A percentile compares a stretch with the other conserved stretches of the same genome.
Conservation (phyloP, 2,797 vertebrate genomes). For the Pithecia hirsuta region DNA sequence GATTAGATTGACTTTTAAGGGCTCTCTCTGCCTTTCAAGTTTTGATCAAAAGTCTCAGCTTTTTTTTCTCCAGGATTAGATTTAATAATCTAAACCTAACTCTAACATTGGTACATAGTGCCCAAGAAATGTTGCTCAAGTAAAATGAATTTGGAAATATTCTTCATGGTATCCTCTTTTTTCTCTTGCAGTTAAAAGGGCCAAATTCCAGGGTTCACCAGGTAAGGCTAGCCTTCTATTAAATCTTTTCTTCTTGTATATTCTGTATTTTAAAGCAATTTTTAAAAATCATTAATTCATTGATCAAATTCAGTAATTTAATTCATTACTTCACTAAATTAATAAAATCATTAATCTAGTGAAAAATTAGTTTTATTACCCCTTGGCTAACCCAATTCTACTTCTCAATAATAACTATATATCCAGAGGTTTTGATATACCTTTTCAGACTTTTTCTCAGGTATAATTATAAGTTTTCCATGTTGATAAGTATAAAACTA, state of each 20-base stretch:
- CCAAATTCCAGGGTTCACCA: constrained; percentile 87
- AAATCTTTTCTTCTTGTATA: background rate
- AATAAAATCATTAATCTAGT: background rate
- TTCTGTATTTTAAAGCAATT: constrained; percentile 28
- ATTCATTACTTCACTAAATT: background rate
- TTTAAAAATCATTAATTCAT: background rate
- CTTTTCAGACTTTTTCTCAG: background rate
- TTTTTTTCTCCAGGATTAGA: constrained; percentile 13
- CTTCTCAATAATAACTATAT: background rate
- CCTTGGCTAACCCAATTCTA: constrained; percentile 25
- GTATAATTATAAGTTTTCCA: background rate
- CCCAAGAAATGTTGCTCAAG: constrained; percentile 30
- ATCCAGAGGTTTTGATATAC: constrained; percentile 20
- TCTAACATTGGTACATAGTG: background rate
- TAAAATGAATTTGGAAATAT: constrained; percentile 31
- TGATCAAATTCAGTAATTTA: background rate
- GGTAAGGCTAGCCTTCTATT: constrained; percentile 79
- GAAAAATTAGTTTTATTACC: background rate
- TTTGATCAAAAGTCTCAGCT: background rate
- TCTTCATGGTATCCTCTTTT: constrained; percentile 37
- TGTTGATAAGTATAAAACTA: background rate
- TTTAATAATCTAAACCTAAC: constrained; percentile 4
- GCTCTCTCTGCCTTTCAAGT: background rate
- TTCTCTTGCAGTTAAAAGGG: constrained; percentile 86
- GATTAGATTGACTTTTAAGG: constrained; percentile 6